Conservation (phyloP, 2,113 vertebrate species). For the Gallinago undulata region DNA sequence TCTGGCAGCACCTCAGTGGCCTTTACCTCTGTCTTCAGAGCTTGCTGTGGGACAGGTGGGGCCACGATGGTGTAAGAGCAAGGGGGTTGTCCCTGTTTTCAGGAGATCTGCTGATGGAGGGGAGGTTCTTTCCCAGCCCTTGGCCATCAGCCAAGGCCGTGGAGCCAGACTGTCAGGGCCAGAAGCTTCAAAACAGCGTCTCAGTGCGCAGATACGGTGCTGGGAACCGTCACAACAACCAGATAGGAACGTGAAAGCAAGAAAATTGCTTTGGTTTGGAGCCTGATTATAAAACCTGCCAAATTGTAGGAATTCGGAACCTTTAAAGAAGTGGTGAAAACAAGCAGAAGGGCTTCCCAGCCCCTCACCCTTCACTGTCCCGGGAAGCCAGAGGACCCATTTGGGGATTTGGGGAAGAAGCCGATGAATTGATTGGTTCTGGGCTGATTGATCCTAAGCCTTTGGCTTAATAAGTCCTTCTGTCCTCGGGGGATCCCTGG, state of each 20-base stretch:
- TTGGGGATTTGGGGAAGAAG: neutral
- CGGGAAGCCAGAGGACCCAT: neutral
- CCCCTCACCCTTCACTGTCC: neutral
- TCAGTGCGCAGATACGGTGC: rapidly evolving
- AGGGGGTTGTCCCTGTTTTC: neutral
- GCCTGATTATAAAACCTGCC: neutral
- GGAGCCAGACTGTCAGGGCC: neutral
- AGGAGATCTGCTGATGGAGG: neutral
- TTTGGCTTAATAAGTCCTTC: neutral
- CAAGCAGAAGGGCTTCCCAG: neutral
- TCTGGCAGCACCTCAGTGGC: rapidly evolving
- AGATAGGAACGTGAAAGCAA: neutral
- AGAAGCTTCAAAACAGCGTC: neutral
- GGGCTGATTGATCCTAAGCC: neutral
- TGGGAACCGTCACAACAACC: neutral
- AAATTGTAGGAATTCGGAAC: neutral
- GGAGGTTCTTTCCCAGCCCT: neutral
- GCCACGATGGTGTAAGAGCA: neutral
- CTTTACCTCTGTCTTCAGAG: rapidly evolving
- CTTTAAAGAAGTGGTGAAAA: neutral
- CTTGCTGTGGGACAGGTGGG: neutral
- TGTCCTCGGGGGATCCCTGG: neutral
- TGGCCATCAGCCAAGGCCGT: neutral
- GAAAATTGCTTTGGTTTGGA: neutral
- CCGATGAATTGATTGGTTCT: neutral